A percentile compares a stretch with the other conserved stretches of the same genome.
phyloP scores from a whole-genome alignment of 1,140 invertebrate species.

The Choristoneura fumiferana region DNA sequence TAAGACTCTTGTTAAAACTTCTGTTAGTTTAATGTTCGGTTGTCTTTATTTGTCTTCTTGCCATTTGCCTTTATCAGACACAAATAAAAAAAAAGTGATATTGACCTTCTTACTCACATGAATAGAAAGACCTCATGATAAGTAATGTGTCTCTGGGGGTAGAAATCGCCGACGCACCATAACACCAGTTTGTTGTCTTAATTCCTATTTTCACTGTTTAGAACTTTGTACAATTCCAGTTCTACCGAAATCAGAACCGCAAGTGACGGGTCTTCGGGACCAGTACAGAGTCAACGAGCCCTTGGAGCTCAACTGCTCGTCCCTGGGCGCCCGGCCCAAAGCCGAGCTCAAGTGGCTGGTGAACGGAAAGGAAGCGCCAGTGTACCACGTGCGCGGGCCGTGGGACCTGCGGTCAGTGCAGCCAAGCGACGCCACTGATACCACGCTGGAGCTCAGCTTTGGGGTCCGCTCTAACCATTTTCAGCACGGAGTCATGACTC shows the following conservation, averaged over 20 bases:
- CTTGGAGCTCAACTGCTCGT: constrained; percentile 89
- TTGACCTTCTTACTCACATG: too few species aligned
- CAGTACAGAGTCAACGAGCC: constrained; percentile 87
- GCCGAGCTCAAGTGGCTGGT: constrained; percentile 90
- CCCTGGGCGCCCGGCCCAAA: constrained; percentile 86
- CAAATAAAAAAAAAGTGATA: too few species aligned
- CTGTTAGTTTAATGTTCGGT: too few species aligned
- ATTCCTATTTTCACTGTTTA: not conserved
- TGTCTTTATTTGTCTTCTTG: too few species aligned
- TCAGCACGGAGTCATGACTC: constrained; percentile 40
- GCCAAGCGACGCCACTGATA: constrained; percentile 41
- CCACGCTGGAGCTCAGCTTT: constrained; percentile 53
- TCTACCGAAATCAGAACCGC: constrained; percentile 86
- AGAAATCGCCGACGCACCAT: too few species aligned
- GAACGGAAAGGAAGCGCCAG: constrained; percentile 79
- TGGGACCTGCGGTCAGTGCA: constrained; percentile 45
- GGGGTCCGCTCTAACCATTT: constrained; percentile 44
- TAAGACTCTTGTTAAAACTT: too few species aligned
- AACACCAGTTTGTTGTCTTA: too few species aligned
- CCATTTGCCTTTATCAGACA: too few species aligned
- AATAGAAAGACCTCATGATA: too few species aligned
- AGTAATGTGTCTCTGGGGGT: too few species aligned
- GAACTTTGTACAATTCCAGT: constrained; percentile 78
- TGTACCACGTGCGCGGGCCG: constrained; percentile 45
- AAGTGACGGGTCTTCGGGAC: constrained; percentile 84